phyloP scores from a whole-genome alignment of 2,888 invertebrate species.

The Netelia fuscicornis region DNA sequence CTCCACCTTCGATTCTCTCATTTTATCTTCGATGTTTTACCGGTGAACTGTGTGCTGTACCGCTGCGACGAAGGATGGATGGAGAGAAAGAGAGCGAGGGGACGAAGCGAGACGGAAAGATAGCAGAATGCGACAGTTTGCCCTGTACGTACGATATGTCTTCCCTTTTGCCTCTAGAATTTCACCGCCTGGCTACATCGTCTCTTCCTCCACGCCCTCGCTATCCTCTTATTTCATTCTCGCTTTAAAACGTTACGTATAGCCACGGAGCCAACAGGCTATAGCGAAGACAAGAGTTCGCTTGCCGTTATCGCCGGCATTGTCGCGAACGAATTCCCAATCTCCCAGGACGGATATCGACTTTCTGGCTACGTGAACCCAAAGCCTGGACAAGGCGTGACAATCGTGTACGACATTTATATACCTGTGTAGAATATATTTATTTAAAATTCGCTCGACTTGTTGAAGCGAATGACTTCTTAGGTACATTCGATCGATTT shows the following conservation, averaged over 20 bases:
- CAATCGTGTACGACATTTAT: constrained; percentile 10
- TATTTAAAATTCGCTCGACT: too few species aligned
- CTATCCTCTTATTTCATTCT: constrained; percentile 15
- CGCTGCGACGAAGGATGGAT: not conserved
- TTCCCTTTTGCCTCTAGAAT: constrained; percentile 1
- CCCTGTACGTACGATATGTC: not conserved
- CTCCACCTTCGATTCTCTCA: constrained; percentile 25
- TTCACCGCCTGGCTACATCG: not conserved
- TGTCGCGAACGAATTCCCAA: constrained; percentile 58
- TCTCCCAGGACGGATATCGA: constrained; percentile 65
- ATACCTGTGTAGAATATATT: not conserved
- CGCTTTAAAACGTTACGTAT: constrained; percentile 24
- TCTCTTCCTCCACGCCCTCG: not conserved
- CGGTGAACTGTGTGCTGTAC: constrained; percentile 24
- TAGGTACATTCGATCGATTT: too few species aligned
- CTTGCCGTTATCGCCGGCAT: not conserved
- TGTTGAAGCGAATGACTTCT: too few species aligned
- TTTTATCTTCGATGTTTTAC: constrained; percentile 45
- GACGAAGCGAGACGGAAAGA: not conserved
- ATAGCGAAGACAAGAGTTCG: constrained; percentile 15
- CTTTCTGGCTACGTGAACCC: constrained; percentile 55
- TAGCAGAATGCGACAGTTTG: constrained; percentile 25
- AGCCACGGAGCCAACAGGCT: constrained; percentile 6
- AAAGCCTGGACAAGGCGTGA: not conserved
- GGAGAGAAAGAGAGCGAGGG: not conserved